These are phyloP conservation scores for Phyto melanocephala DNA, from an alignment of 2,888 invertebrate genomes.

Conservation along the genomic window DNA sequence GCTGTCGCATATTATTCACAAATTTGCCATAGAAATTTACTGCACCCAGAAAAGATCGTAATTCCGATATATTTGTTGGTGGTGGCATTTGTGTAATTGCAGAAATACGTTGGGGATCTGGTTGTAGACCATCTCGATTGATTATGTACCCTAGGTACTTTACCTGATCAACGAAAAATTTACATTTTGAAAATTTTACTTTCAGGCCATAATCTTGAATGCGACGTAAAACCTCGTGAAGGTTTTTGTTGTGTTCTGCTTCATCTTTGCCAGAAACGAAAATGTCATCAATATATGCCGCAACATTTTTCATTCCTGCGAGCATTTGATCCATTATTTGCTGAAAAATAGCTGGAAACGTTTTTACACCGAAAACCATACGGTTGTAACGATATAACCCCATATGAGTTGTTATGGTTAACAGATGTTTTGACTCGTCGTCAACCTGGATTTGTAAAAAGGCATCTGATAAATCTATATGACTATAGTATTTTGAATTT, in stretches of 20 bases:
- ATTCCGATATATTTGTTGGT: constrained; percentile 56
- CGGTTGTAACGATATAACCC: not conserved
- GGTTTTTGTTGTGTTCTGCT: not conserved
- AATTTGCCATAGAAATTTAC: constrained; percentile 64
- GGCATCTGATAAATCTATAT: not conserved
- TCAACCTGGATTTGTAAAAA: constrained; percentile 3
- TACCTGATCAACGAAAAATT: not conserved
- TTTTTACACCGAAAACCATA: not conserved
- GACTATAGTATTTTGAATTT: no score
- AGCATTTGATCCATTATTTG: not conserved
- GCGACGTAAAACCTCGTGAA: not conserved
- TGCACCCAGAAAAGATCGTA: constrained; percentile 64
- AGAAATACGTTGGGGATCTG: not conserved
- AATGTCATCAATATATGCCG: not conserved
- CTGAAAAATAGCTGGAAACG: not conserved
- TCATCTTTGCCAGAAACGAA: not conserved
- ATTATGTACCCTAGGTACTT: not conserved
- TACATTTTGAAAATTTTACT: not conserved
- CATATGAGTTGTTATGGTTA: not conserved
- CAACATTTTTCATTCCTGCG: not conserved
- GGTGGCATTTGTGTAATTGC: not conserved
- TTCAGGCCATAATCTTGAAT: not conserved
- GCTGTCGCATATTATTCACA: constrained; percentile 44
- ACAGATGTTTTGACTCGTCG: not conserved
- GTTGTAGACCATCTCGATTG: not conserved